A percentile compares a stretch with the other conserved stretches of the same genome.
phyloP scores from a whole-genome alignment of 2,113 vertebrate species.

The Engraulis encrasicolus region DNA sequence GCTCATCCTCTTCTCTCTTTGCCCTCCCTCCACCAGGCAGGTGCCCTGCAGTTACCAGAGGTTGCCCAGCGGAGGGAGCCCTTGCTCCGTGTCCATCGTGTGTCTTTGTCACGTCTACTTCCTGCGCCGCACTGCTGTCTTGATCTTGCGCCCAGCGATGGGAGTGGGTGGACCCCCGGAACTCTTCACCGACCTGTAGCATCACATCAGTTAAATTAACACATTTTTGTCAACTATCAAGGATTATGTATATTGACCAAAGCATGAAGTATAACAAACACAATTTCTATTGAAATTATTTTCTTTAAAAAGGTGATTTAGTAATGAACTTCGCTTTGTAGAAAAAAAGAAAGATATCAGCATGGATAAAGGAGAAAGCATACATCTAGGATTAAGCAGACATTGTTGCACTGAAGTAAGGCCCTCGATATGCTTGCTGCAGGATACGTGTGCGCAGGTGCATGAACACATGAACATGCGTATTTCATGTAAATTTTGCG shows the following conservation, averaged over 20 bases:
- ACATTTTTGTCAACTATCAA: too few relatives aligned
- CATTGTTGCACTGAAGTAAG: too few relatives aligned
- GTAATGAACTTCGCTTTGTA: too few relatives aligned
- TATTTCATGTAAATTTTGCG: too few relatives aligned
- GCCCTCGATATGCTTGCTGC: too few relatives aligned
- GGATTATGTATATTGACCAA: not conserved
- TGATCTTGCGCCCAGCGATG: conserved; percentile 89
- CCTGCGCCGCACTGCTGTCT: conserved; percentile 91
- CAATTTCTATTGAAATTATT: too few relatives aligned
- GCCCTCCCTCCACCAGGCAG: conserved; percentile 61
- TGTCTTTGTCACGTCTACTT: conserved; percentile 78
- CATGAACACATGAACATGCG: too few relatives aligned
- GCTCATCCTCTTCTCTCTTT: conserved; percentile 58
- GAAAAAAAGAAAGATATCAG: too few relatives aligned
- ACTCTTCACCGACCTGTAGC: conserved; percentile 64
- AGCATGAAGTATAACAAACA: not conserved
- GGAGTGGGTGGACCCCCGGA: conserved; percentile 63
- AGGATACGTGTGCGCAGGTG: too few relatives aligned
- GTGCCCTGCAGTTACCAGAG: conserved; percentile 69
- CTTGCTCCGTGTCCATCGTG: not conserved
- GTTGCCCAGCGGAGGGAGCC: conserved; percentile 40
- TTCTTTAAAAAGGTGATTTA: too few relatives aligned
- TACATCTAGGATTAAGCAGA: too few relatives aligned
- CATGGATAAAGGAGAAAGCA: too few relatives aligned
- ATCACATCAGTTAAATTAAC: not conserved